These are phyloP conservation scores for Propithecus coquereli DNA, from an alignment of 2,113 vertebrate genomes.

Conservation along the genomic window DNA sequence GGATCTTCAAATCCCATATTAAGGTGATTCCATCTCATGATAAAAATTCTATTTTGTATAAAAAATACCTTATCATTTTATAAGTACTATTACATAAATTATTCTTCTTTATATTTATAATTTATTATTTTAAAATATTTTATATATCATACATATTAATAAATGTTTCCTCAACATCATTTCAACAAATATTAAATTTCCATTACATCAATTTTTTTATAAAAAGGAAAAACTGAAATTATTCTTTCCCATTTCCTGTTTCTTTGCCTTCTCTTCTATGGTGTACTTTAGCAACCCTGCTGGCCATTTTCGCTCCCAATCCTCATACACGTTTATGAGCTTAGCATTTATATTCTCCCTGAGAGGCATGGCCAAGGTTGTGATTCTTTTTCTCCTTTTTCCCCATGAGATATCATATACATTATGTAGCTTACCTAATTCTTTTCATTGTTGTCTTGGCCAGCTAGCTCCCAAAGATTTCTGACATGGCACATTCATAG, in stretches of 20 bases:
- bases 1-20: slow-evolving; percentile 31
- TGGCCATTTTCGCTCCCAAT: neutral
- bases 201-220: slow-evolving; percentile 22
- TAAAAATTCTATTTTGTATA: slow-evolving; percentile 44
- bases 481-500: neutral
- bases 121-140: slow-evolving; percentile 50
- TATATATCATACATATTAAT: slow-evolving; percentile 62
- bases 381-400: neutral
- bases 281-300: neutral
- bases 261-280: neutral
- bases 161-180: slow-evolving; percentile 23
- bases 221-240: slow-evolving; percentile 18
- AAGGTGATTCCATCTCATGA: slow-evolving; percentile 19
- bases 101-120: slow-evolving; percentile 33
- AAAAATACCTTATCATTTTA: slow-evolving; percentile 49
- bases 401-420: neutral
- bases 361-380: neutral
- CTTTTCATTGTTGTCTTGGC: neutral
- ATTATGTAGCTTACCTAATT: neutral
- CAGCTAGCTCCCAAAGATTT: neutral
- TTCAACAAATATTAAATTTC: slow-evolving; percentile 58
- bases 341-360: neutral
- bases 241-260: neutral
- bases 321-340: neutral
- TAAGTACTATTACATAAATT: slow-evolving; percentile 50